Evolutionary conservation across 2,888 invertebrate species (phyloP).

Genomic region (Hesperia comma): DNA sequence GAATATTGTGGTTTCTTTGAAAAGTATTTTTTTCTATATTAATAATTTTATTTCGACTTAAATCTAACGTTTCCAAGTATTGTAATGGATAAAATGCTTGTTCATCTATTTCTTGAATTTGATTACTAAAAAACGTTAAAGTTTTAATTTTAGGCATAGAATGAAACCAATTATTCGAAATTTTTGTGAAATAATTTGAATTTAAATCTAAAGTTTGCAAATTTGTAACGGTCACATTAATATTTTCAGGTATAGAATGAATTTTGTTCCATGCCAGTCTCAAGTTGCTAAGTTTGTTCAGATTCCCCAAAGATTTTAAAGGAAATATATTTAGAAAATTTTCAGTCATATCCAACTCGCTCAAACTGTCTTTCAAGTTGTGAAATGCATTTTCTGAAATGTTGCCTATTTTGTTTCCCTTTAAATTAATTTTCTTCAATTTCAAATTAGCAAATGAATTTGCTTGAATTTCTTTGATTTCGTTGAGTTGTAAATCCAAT

Average conservation of each 20-base stretch:
- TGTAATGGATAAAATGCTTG: constrained; percentile 90
- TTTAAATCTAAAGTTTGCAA: constrained; percentile 92
- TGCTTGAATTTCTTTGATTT: constrained; percentile 91
- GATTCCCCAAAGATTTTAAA: constrained; percentile 89
- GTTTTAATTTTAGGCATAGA: constrained; percentile 91
- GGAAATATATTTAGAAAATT: constrained; percentile 94
- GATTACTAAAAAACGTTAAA: constrained; percentile 93
- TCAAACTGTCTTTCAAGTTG: constrained; percentile 89
- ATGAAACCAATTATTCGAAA: constrained; percentile 90
- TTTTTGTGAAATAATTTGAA: constrained; percentile 91
- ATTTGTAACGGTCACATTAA: constrained; percentile 88
- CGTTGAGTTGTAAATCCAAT: constrained; percentile 93
- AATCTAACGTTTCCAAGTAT: constrained; percentile 91
- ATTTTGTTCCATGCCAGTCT: constrained; percentile 93
- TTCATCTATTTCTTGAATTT: constrained; percentile 89
- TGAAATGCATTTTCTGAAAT: constrained; percentile 93
- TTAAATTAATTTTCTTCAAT: constrained; percentile 91
- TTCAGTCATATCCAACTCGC: constrained; percentile 93
- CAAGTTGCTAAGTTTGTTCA: constrained; percentile 88
- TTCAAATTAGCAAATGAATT: constrained; percentile 93
- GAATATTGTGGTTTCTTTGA: constrained; percentile 88
- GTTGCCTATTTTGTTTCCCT: constrained; percentile 91
- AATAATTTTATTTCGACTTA: constrained; percentile 94
- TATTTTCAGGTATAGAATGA: constrained; percentile 88
- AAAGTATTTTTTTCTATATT: constrained; percentile 90